Conservation (phyloP, 2,797 vertebrate species). For the Acanthurus tractus region DNA sequence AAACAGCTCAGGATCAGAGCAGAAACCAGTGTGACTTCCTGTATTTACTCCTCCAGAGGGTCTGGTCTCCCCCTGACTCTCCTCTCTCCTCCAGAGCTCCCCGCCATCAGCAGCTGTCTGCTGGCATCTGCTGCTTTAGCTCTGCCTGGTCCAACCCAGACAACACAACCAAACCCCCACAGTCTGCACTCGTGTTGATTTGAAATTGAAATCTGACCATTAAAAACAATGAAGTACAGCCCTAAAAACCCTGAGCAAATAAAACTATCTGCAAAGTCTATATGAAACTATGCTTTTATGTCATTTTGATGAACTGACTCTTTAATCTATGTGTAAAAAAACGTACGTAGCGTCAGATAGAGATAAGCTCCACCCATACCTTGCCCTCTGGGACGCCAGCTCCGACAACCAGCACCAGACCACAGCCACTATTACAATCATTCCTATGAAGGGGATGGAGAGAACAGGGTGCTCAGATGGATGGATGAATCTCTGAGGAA, state of each 20-base stretch:
- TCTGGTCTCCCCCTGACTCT: no score
- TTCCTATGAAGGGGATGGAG: conserved; percentile 94
- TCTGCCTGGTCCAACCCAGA: no score
- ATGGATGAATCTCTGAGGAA: conserved; percentile 88
- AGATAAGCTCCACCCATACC: conserved; percentile 87
- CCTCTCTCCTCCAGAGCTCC: no score
- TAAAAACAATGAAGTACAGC: no score
- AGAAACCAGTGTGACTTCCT: no score
- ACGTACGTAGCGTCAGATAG: conserved; percentile 47
- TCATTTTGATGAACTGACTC: conserved; percentile 39
- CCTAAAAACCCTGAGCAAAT: no score
- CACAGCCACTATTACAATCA: conserved; percentile 93
- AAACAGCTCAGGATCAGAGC: no score
- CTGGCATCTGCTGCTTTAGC: no score
- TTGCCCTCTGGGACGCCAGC: conserved; percentile 90
- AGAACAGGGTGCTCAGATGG: conserved; percentile 90
- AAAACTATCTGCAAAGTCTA: neutral
- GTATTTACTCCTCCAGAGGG: no score
- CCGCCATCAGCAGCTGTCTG: no score
- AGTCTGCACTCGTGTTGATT: neutral
- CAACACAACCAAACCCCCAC: no score
- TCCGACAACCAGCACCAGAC: conserved; percentile 95
- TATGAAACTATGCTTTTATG: neutral
- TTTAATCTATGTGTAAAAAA: conserved; percentile 27
- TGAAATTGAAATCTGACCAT: no score